A percentile compares a stretch with the other conserved stretches of the same genome.
Evolutionary conservation across 2,113 vertebrate species (phyloP).

Genomic region (Plecotus auritus): DNA sequence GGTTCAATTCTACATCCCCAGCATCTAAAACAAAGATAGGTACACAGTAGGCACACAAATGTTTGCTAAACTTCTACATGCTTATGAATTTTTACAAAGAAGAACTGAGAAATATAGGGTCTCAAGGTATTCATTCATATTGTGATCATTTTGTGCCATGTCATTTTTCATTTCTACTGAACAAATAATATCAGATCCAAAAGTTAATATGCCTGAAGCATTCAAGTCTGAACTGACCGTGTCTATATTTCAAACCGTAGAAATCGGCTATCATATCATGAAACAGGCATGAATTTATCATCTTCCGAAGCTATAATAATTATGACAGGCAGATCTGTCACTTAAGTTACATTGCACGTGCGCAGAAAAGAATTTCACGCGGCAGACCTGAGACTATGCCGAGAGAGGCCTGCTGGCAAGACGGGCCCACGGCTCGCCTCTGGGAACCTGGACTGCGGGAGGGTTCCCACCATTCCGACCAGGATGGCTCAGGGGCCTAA

Average conservation of each 20-base stretch:
- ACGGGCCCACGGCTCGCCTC: neutral
- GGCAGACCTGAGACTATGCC: neutral
- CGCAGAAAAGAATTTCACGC: neutral
- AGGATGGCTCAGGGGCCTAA: neutral
- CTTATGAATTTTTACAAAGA: neutral
- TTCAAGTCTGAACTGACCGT: neutral
- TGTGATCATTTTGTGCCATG: neutral
- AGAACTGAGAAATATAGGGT: neutral
- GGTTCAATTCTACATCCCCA: neutral
- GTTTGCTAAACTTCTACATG: neutral
- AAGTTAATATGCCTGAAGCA: neutral
- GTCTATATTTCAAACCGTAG: neutral
- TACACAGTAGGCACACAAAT: neutral
- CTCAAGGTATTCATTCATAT: neutral
- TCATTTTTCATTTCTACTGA: neutral
- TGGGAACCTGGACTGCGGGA: neutral
- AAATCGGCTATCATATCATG: neutral
- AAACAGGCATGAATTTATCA: neutral
- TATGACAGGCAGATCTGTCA: neutral
- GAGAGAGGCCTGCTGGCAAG: neutral
- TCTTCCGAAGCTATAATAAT: constrained; percentile 9
- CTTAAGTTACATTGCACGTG: neutral
- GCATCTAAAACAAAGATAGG: neutral
- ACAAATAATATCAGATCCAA: neutral
- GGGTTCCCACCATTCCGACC: neutral